Conservation (phyloP, 64 coral and sea anemone species). For the Acropora yongei region DNA sequence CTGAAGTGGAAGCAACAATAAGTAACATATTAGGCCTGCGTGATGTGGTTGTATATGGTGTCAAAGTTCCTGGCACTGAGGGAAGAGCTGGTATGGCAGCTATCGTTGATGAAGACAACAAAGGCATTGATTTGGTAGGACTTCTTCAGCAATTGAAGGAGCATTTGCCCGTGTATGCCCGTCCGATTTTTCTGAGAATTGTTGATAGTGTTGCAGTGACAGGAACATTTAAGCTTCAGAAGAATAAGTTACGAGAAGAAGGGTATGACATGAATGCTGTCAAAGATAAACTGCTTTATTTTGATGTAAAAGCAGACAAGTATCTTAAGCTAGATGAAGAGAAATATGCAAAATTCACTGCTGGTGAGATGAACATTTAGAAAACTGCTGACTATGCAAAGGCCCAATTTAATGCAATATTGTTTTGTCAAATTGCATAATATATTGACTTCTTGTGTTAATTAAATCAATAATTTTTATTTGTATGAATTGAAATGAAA, state of each 20-base stretch:
- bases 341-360: conserved; percentile 59
- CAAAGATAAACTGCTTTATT: conserved; percentile 69
- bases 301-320: conserved; percentile 47
- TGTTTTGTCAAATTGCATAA: too few relatives aligned
- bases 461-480: too few relatives aligned
- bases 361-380: conserved; percentile 64
- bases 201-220: conserved; percentile 64
- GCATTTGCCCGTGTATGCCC: conserved; percentile 77
- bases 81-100: conserved; percentile 86
- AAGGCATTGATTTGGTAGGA: conserved; percentile 50
- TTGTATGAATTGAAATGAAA: too few relatives aligned
- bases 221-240: conserved; percentile 92
- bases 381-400: neutral
- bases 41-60: conserved; percentile 85
- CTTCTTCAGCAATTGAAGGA: conserved; percentile 43
- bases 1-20: conserved; percentile 90
- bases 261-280: conserved; percentile 76
- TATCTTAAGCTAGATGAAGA: conserved; percentile 67
- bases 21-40: conserved; percentile 71
- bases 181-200: conserved; percentile 78
- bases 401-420: neutral
- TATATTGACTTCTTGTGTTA: too few relatives aligned
- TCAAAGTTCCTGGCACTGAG: conserved; percentile 79
- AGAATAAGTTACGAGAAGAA: conserved; percentile 79
- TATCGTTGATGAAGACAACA: conserved; percentile 64